Percentiles rank a stretch among this genome's conserved stretches.
phyloP scores from a whole-genome alignment of 2,113 vertebrate genomes.

The Notarius lentiginosus region DNA sequence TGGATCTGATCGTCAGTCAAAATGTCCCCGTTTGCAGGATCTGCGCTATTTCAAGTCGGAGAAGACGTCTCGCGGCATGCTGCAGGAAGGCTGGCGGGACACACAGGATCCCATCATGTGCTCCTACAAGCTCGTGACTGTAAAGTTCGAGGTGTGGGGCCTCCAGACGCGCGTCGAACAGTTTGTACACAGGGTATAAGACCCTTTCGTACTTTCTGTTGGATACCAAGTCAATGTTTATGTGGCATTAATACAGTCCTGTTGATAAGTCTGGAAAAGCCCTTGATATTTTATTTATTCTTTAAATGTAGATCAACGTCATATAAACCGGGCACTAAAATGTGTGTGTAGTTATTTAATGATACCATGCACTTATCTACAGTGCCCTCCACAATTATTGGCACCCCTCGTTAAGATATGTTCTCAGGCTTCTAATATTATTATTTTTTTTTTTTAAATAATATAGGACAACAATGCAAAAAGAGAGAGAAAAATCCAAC shows the following conservation, averaged over 20 bases:
- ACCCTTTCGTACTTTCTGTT: neutral
- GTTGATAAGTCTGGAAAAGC: neutral
- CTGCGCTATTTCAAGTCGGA: conserved; percentile 90
- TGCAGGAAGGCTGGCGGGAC: conserved; percentile 93
- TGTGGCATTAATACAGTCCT: neutral
- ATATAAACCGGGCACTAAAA: neutral
- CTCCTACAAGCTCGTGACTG: conserved; percentile 96
- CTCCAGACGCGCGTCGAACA: conserved; percentile 97
- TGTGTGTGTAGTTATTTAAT: neutral
- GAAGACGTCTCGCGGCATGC: conserved; percentile 87
- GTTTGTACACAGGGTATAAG: conserved; percentile 92
- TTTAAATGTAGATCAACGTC: neutral
- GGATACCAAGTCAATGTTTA: neutral
- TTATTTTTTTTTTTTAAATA: too few species aligned
- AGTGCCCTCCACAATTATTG: too few species aligned
- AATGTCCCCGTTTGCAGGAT: conserved; percentile 73
- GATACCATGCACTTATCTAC: neutral
- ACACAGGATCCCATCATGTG: conserved; percentile 95
- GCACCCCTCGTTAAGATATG: too few species aligned
- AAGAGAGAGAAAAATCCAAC: too few species aligned
- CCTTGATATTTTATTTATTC: neutral
- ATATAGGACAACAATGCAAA: too few species aligned
- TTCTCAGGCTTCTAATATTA: too few species aligned
- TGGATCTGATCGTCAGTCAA: neutral
- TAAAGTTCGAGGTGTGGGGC: conserved; percentile 99